A percentile compares a stretch with the other conserved stretches of the same genome.
phyloP scores from a whole-genome alignment of 2,888 invertebrate species.

The Drosophila putrida region DNA sequence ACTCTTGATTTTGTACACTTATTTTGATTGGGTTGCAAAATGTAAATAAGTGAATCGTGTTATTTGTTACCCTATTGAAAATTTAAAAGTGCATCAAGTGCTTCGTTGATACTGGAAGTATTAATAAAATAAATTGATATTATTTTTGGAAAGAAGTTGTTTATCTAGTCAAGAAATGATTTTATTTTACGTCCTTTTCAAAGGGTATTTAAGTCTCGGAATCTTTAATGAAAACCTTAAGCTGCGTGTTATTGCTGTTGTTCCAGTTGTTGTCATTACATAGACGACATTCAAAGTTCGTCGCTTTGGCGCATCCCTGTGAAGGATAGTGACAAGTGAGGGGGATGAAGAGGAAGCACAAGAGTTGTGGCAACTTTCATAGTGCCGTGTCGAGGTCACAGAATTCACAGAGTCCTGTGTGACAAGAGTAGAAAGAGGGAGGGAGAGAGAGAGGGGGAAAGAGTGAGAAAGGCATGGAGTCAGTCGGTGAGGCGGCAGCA shows the following conservation, averaged over 20 bases:
- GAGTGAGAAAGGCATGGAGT: neutral
- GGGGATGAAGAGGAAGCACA: conserved; percentile 9
- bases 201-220: conserved; percentile 30
- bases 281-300: conserved; percentile 66
- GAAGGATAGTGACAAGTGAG: neutral
- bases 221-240: neutral
- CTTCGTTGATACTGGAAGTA: too few relatives aligned
- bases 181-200: too few relatives aligned
- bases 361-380: conserved; percentile 67
- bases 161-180: too few relatives aligned
- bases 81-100: neutral
- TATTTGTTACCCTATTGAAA: neutral
- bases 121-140: too few relatives aligned
- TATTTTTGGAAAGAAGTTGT: too few relatives aligned
- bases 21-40: neutral
- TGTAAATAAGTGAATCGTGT: too few relatives aligned
- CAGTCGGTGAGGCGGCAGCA: conserved; percentile 27
- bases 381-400: conserved; percentile 70
- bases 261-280: conserved; percentile 43
- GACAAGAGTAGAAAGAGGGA: neutral
- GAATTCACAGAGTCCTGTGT: conserved; percentile 56
- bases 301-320: conserved; percentile 48
- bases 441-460: neutral
- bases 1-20: too few relatives aligned
- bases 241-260: conserved; percentile 23